Conservation (phyloP, 2,797 vertebrate species). For the Sebastes miniatus region DNA sequence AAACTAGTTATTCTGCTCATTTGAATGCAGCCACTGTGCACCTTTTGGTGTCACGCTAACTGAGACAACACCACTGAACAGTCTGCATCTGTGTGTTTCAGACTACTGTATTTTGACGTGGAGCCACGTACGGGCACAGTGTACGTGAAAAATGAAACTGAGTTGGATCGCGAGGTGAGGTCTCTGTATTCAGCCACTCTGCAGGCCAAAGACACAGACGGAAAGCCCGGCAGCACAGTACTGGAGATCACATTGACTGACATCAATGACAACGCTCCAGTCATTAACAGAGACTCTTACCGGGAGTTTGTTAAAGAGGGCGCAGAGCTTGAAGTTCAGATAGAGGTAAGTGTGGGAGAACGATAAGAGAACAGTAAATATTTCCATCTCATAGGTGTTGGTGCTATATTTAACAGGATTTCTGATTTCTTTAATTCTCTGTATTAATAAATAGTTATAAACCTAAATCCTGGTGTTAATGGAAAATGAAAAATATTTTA, state of each 20-base stretch:
- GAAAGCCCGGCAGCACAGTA: conserved; percentile 74
- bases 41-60: neutral
- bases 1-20: neutral
- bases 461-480: neutral
- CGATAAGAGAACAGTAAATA: neutral
- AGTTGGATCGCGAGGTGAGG: conserved; percentile 87
- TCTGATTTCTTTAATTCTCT: neutral
- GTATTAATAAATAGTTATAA: neutral
- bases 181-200: conserved; percentile 85
- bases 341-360: conserved; percentile 66
- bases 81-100: conserved; percentile 61
- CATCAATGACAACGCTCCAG: conserved; percentile 84
- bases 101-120: conserved; percentile 82
- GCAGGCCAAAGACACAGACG: conserved; percentile 83
- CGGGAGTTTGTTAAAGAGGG: conserved; percentile 82
- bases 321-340: conserved; percentile 17
- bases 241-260: conserved; percentile 88
- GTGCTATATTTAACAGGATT: neutral
- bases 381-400: neutral
- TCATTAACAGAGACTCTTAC: conserved; percentile 80
- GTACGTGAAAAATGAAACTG: conserved; percentile 71
- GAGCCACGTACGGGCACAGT: conserved; percentile 68
- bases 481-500: neutral
- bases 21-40: neutral
- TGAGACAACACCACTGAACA: neutral